Evolutionary conservation across 2,797 vertebrate species (phyloP), one percentile per base, ranked within the genome.

Genomic region (Oreonectes daqikongensis): DNA sequence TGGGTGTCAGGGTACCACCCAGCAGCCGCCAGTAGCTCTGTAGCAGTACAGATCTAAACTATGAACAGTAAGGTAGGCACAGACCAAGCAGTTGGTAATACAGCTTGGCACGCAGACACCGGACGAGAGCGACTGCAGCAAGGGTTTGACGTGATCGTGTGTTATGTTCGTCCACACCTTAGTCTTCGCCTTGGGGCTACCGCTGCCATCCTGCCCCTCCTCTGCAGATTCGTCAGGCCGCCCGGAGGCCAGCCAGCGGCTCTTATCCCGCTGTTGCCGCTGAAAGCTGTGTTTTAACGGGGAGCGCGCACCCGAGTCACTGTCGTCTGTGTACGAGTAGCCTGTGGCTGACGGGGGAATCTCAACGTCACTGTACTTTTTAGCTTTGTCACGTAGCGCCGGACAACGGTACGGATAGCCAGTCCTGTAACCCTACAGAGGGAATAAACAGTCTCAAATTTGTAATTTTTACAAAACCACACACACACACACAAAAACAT

Each of bases 41-140:
- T 94, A 90, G 95, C 94, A 92, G 92, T 95, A 96, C 92, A 76
- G 94, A 92, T 95, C 90, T 90, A 89, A 96, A 97, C 96, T 97
- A 97, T 95, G 96, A 99, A 99, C 97, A 98, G 95, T 98, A 98
- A 99, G 96, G 94, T 96, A 96, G 97, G 96, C 96, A 99, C 97
- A 99, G 97, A 99, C 98, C 98, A 99, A 99, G 97, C 98, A 99
- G 97, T 98, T 98, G 97, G 97, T 97, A 95, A 99, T 98, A 99
- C 98, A 99, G 97, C 98, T 99, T 97, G 97, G 97, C 97, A 99
- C 98, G 97, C 98, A 99, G 97, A 99, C 97, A 99, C 97, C 96
- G 95, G 97, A 99, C 96, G 98, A 99, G 95, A 99, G 97, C 96
- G 98, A 99, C 97, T 98, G 97, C 96, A 99, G 97, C 97, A 99